Percentiles rank a stretch among this genome's conserved stretches.
phyloP scores from a whole-genome alignment of 2,797 vertebrate species.

The Tangara arthus region DNA sequence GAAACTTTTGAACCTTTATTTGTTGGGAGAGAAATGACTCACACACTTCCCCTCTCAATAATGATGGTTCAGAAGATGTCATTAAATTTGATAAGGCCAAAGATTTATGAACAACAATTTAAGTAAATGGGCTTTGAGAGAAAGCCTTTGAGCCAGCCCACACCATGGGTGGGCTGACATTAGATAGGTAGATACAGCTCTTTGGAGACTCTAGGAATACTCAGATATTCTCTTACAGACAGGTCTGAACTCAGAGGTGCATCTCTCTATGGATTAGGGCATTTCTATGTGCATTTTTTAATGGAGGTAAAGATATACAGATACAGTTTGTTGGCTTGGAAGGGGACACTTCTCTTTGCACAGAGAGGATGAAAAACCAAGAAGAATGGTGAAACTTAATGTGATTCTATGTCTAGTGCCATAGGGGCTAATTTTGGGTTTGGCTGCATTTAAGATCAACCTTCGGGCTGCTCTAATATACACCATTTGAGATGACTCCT shows the following conservation, averaged over 20 bases:
- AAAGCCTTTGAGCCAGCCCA: slow-evolving; percentile 19
- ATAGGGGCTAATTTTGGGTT: background rate
- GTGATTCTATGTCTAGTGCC: background rate
- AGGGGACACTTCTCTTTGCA: background rate
- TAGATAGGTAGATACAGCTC: background rate
- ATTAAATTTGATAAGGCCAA: slow-evolving; percentile 69
- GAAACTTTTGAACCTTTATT: slow-evolving; percentile 68
- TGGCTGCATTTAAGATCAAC: background rate
- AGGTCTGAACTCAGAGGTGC: background rate
- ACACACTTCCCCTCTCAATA: slow-evolving; percentile 25
- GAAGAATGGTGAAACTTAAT: background rate
- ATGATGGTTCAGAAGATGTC: slow-evolving; percentile 50
- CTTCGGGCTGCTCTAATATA: background rate
- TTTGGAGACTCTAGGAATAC: background rate
- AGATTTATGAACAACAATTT: slow-evolving; percentile 55
- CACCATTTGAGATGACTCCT: background rate
- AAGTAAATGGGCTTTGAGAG: slow-evolving; percentile 59
- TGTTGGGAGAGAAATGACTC: slow-evolving; percentile 51
- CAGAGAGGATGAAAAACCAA: background rate
- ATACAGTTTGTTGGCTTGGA: background rate
- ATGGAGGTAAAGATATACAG: background rate
- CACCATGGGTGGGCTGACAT: background rate
- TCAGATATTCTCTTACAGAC: background rate
- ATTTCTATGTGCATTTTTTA: background rate
- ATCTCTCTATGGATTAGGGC: background rate